A percentile compares a stretch with the other conserved stretches of the same genome.
phyloP scores from a whole-genome alignment of 2,797 vertebrate genomes.

The Arctocebus calabarensis region DNA sequence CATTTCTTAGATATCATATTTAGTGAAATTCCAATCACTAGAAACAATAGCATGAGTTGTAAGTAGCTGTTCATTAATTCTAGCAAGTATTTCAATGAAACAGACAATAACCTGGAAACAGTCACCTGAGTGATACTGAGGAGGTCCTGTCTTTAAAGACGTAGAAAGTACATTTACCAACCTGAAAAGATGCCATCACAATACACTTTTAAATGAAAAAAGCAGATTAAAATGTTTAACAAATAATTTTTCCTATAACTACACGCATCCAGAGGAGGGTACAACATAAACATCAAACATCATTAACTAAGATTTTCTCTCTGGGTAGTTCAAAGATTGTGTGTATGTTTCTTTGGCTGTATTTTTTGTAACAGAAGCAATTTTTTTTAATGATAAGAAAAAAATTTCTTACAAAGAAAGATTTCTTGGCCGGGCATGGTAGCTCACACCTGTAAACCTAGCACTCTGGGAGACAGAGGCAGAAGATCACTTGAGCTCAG shows the following conservation, averaged over 20 bases:
- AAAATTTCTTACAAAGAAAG: background rate
- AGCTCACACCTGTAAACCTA: too few relatives aligned
- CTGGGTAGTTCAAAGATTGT: background rate
- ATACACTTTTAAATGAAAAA: background rate
- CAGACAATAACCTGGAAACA: background rate
- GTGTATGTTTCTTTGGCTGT: background rate
- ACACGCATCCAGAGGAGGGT: background rate
- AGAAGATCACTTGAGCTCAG: too few relatives aligned
- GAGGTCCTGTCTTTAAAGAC: background rate
- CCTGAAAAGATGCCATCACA: background rate
- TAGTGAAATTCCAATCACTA: background rate
- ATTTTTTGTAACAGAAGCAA: background rate
- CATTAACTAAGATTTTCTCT: background rate
- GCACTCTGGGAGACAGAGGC: too few relatives aligned
- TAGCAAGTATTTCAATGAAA: background rate
- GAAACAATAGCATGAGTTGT: rapidly evolving
- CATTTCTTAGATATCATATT: background rate
- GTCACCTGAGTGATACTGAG: background rate
- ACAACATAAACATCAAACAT: background rate
- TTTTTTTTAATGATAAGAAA: constrained; percentile 21
- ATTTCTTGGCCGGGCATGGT: too few relatives aligned
- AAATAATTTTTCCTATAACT: background rate
- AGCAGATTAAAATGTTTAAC: background rate
- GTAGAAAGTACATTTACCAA: background rate
- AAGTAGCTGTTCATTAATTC: background rate